Percentiles rank a stretch among this genome's conserved stretches.
Evolutionary conservation across 2,888 invertebrate species (phyloP).

Genomic region (Xestia c-nigrum): DNA sequence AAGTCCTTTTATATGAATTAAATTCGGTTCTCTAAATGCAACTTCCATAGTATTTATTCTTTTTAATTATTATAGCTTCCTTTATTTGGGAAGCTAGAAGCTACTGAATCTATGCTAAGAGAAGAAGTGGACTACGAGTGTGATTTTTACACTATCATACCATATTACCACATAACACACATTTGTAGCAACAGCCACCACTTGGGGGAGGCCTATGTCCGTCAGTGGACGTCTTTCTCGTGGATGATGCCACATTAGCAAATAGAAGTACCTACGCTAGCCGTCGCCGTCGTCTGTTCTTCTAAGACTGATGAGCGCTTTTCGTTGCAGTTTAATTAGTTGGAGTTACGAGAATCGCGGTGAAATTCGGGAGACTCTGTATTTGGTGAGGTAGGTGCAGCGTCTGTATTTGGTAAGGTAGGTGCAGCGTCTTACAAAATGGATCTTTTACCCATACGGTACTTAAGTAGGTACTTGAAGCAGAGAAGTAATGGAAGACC

Average conservation of each 20-base stretch:
- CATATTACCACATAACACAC: no score
- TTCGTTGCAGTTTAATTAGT: not conserved
- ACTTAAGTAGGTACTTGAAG: constrained; percentile 81
- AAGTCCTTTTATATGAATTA: not conserved
- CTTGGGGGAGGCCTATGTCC: no score
- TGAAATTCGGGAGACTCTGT: not conserved
- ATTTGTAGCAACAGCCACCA: no score
- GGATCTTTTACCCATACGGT: constrained; percentile 69
- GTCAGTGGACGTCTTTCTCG: no score
- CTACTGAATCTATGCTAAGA: no score
- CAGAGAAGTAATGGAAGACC: constrained; percentile 89
- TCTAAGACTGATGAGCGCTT: not conserved
- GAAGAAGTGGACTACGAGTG: no score
- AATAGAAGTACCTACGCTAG: not conserved
- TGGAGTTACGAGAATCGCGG: not conserved
- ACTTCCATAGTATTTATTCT: not conserved
- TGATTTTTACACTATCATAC: no score
- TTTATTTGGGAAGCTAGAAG: no score
- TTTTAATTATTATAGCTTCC: not conserved
- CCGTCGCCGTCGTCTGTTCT: not conserved
- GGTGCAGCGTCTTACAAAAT: constrained; percentile 70
- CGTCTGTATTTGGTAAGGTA: constrained; percentile 83
- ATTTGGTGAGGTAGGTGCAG: no score
- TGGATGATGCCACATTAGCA: not conserved
- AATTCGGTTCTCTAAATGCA: not conserved